Percentiles rank a stretch among this genome's conserved stretches.
These are phyloP conservation scores for Cataglyphis livida DNA, from an alignment of 2,888 invertebrate species.

Conservation along the genomic window DNA sequence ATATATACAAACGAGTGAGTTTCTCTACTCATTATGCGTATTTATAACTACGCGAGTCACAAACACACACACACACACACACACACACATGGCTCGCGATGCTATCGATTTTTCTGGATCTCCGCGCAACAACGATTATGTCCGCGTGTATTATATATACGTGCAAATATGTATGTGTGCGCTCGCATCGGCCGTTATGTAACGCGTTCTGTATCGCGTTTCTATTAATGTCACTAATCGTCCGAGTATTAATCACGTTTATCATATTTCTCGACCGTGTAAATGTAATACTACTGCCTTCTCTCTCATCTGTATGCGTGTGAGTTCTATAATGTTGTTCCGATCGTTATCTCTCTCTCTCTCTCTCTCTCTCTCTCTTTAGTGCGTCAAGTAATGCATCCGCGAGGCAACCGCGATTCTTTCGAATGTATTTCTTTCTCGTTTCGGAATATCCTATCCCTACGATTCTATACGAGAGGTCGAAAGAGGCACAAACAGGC, in stretches of 20 bases:
- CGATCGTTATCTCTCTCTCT: background rate
- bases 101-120: slow-evolving; percentile 45
- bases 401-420: background rate
- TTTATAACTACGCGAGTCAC: slow-evolving; percentile 35
- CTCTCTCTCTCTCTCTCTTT: background rate
- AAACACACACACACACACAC: background rate
- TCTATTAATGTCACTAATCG: slow-evolving; percentile 45
- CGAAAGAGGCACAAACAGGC: background rate
- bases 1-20: slow-evolving; percentile 28
- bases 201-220: slow-evolving; percentile 32
- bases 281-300: background rate
- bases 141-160: background rate
- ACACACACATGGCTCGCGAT: background rate
- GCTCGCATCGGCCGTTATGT: slow-evolving; percentile 21
- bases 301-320: background rate
- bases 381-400: background rate
- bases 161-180: no score
- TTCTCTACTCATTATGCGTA: slow-evolving; percentile 45
- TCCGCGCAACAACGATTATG: slow-evolving; percentile 23
- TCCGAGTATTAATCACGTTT: slow-evolving; percentile 40
- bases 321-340: background rate
- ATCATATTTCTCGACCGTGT: slow-evolving; percentile 9
- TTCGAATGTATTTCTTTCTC: background rate
- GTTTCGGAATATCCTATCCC: background rate
- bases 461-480: background rate